These are phyloP conservation scores for Microplitis mediator DNA, from an alignment of 1,140 invertebrate species.

Conservation along the genomic window DNA sequence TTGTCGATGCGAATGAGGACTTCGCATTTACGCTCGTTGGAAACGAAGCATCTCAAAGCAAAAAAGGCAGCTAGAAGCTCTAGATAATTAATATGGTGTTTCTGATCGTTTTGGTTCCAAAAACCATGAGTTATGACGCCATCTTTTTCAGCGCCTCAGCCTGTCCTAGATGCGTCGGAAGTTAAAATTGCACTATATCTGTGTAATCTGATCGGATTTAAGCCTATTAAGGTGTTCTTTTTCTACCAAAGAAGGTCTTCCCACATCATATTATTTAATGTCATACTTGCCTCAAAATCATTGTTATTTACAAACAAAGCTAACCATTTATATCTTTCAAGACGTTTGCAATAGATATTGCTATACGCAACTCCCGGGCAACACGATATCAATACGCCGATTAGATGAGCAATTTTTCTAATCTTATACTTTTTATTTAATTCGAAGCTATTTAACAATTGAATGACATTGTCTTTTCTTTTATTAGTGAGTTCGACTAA, in stretches of 20 bases:
- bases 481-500: conserved; percentile 14
- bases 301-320: background rate
- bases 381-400: conserved; percentile 6
- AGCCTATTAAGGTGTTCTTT: background rate
- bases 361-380: conserved; percentile 16
- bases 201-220: conserved; percentile 1
- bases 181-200: conserved; percentile 35
- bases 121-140: conserved; percentile 32
- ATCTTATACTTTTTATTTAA: conserved; percentile 2
- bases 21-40: conserved; percentile 26
- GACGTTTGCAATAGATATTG: conserved; percentile 7
- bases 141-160: conserved; percentile 37
- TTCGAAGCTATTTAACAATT: background rate
- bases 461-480: background rate
- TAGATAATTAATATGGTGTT: conserved; percentile 40
- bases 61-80: conserved; percentile 22
- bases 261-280: background rate
- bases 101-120: conserved; percentile 31
- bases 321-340: conserved; percentile 7
- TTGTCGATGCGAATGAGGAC: conserved; percentile 39
- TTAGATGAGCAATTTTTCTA: conserved; percentile 9
- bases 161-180: conserved; percentile 40
- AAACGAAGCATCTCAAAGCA: conserved; percentile 22
- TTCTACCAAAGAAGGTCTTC: conserved; percentile 15
- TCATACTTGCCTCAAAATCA: background rate